Evolutionary conservation across 2,113 vertebrate genomes (phyloP).

Genomic region (Cyphomyrus plagiostoma): DNA sequence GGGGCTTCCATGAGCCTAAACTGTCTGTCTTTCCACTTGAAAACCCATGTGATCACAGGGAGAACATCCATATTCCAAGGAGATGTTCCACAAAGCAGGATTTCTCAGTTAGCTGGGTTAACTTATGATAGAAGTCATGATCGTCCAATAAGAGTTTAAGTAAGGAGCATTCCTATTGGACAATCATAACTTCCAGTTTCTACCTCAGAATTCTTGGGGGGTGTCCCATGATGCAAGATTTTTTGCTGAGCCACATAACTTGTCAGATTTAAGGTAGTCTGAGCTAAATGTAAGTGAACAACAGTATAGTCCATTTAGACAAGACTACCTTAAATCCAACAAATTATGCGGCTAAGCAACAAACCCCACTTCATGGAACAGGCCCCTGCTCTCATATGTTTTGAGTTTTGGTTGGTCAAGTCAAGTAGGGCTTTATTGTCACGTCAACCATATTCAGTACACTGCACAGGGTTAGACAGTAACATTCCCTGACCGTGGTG

Average conservation of each 20-base stretch:
- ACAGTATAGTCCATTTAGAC: not conserved
- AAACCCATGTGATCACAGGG: not conserved
- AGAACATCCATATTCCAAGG: not conserved
- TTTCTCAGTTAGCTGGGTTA: not conserved
- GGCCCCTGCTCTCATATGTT: not conserved
- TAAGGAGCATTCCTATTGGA: not conserved
- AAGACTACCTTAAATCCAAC: not conserved
- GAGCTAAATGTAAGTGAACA: not conserved
- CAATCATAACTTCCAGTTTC: not conserved
- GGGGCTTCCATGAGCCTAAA: not conserved
- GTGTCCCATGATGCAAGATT: not conserved
- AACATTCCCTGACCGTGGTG: not conserved
- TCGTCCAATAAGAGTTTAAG: not conserved
- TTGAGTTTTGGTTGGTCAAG: not conserved
- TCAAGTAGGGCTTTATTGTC: not conserved
- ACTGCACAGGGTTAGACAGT: not conserved
- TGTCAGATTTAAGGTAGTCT: not conserved
- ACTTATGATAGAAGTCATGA: not conserved
- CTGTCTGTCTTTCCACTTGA: not conserved
- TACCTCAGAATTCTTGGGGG: not conserved
- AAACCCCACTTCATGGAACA: not conserved
- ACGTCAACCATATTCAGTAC: not conserved
- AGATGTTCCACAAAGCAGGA: not conserved
- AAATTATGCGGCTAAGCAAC: not conserved
- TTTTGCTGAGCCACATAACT: not conserved